A percentile compares a stretch with the other conserved stretches of the same genome.
Evolutionary conservation across 2,113 vertebrate genomes (phyloP).

Genomic region (Falcunculus frontatus): DNA sequence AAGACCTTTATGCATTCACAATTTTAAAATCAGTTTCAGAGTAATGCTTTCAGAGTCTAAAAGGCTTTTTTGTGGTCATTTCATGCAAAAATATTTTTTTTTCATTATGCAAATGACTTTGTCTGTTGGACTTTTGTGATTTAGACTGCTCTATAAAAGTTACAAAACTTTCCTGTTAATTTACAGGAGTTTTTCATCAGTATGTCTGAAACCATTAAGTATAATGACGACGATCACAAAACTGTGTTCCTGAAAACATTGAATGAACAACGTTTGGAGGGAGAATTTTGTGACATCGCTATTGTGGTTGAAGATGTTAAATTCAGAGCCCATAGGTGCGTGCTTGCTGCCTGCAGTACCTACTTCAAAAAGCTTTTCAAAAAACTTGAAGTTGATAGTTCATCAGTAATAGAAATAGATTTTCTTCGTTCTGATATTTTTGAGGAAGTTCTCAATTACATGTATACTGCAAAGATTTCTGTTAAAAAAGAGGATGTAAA

Average conservation of each 20-base stretch:
- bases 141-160: background rate
- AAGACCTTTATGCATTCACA: background rate
- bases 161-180: background rate
- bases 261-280: slow-evolving; percentile 92
- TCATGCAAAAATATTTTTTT: background rate
- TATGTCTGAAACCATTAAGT: slow-evolving; percentile 97
- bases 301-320: slow-evolving; percentile 96
- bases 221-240: slow-evolving; percentile 97
- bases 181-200: slow-evolving; percentile 87
- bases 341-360: slow-evolving; percentile 92
- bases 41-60: background rate
- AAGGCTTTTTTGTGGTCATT: background rate
- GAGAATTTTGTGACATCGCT: slow-evolving; percentile 94
- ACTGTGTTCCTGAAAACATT: slow-evolving; percentile 94
- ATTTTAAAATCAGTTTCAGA: background rate
- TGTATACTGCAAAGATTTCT: slow-evolving; percentile 96
- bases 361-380: slow-evolving; percentile 98
- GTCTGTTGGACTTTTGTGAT: background rate
- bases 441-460: slow-evolving; percentile 96
- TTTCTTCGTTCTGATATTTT: slow-evolving; percentile 96
- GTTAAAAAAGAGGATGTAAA: slow-evolving; percentile 97
- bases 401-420: slow-evolving; percentile 94
- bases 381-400: slow-evolving; percentile 92
- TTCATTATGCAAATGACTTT: background rate
- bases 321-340: slow-evolving; percentile 91